A percentile compares a stretch with the other conserved stretches of the same genome.
Evolutionary conservation across 2,888 invertebrate species (phyloP).

Genomic region (Thereva unica): DNA sequence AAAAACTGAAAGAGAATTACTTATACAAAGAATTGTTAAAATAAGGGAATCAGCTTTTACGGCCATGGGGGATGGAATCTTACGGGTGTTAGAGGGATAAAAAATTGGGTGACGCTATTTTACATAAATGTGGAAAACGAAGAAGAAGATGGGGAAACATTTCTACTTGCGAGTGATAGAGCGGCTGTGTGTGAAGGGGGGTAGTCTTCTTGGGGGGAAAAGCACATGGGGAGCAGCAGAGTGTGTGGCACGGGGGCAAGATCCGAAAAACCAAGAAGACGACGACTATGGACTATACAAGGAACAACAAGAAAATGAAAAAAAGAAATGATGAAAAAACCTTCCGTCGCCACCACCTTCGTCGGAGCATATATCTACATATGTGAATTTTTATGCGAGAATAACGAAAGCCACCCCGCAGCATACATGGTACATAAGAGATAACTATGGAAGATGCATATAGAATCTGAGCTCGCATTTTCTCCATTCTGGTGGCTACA

Average conservation of each 20-base stretch:
- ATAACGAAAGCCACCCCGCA: slow-evolving; percentile 15
- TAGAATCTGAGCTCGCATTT: slow-evolving; percentile 3
- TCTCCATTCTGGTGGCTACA: slow-evolving; percentile 2
- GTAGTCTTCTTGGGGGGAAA: neutral
- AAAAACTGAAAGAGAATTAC: slow-evolving; percentile 20
- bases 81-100: slow-evolving; percentile 36
- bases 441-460: slow-evolving; percentile 29
- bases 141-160: slow-evolving; percentile 13
- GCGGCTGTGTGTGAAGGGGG: neutral
- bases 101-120: slow-evolving; percentile 36
- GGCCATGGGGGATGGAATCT: slow-evolving; percentile 10
- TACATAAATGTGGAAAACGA: slow-evolving; percentile 35
- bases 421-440: slow-evolving; percentile 10
- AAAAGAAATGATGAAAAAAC: neutral
- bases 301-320: slow-evolving; percentile 7
- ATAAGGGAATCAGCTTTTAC: slow-evolving; percentile 25
- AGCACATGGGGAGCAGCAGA: neutral
- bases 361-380: slow-evolving; percentile 12
- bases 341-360: slow-evolving; percentile 5
- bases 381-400: neutral
- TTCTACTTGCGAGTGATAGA: slow-evolving; percentile 6
- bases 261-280: slow-evolving; percentile 14
- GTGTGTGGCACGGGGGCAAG: neutral
- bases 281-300: neutral
- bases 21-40: slow-evolving; percentile 36